These are phyloP conservation scores for Orbicella faveolata DNA, from an alignment of 64 coral and sea anemone genomes.

Conservation along the genomic window DNA sequence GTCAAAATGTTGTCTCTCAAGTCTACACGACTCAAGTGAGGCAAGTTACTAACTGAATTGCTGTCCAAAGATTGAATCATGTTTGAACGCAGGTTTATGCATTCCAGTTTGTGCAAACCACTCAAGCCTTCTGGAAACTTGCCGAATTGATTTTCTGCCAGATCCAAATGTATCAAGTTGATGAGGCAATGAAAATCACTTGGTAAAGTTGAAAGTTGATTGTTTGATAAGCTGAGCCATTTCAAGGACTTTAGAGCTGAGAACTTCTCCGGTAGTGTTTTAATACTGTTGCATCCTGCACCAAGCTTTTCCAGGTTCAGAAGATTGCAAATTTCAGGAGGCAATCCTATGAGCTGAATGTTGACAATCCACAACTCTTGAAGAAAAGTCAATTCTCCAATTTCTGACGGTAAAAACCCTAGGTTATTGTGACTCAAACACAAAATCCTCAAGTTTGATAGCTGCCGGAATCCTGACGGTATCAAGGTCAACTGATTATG, in stretches of 20 bases:
- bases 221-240: slow-evolving; percentile 76
- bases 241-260: slow-evolving; percentile 52
- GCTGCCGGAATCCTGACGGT: slow-evolving; percentile 87
- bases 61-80: slow-evolving; percentile 53
- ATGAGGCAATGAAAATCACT: slow-evolving; percentile 62
- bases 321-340: slow-evolving; percentile 88
- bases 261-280: slow-evolving; percentile 65
- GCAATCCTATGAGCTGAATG: slow-evolving; percentile 90
- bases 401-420: slow-evolving; percentile 87
- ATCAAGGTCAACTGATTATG: slow-evolving; percentile 95
- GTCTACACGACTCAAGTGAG: slow-evolving; percentile 72
- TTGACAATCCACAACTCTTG: slow-evolving; percentile 91
- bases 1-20: slow-evolving; percentile 73
- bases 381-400: slow-evolving; percentile 69
- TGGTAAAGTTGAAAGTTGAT: slow-evolving; percentile 78
- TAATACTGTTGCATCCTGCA: slow-evolving; percentile 82
- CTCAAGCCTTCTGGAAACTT: slow-evolving; percentile 67
- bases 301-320: slow-evolving; percentile 79
- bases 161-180: slow-evolving; percentile 74
- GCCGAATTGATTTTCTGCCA: slow-evolving; percentile 71
- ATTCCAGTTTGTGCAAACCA: slow-evolving; percentile 64
- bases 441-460: slow-evolving; percentile 68
- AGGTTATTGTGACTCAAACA: slow-evolving; percentile 95
- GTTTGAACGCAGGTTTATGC: slow-evolving; percentile 70
- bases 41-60: slow-evolving; percentile 8